Evolutionary conservation across 1,140 invertebrate species (phyloP), one percentile per base, ranked within the genome.

Genomic region (Antheraea pernyi): DNA sequence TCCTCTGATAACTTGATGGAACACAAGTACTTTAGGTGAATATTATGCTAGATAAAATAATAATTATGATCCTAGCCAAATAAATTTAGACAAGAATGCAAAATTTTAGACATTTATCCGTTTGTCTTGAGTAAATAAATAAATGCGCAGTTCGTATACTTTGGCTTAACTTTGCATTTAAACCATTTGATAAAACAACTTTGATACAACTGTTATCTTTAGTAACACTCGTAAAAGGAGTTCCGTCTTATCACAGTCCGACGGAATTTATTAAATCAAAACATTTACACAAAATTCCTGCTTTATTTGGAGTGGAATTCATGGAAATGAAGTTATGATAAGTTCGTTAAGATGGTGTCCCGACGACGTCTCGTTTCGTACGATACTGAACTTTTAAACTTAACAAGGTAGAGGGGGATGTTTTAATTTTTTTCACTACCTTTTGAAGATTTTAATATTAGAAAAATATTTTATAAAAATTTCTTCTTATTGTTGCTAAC

Each of bases 261-360:
- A 59, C 37, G 39, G 59, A 67, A 59, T 70, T 79, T 76, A 80
- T 80, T 75, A 79, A 79, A 79, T 83, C 72, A 80, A 79, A 81
- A 79, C 74, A 76, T 79, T 80, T 74, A 71, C 73, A 73, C 39
- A 68, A 70, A 78, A 78, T 79, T 72, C 72, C 68, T 71, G 71
- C 79, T 74, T 75, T 79, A 76, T 81, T 78, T 73, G 67, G 68
- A 71, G 67, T 75, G 69, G 76, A 76, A 79, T 76, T 83, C 75
- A 75, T 71, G 60, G 79, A 79, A 83, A 80, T 79, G 69, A 83
- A 83, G 73, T 84, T 79, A 76, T 82, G 76, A 78, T 84, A 83
- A 84, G 75, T 84, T 84, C 77, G 76, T 83, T 81, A 83, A 78
- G 73, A 68, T 69, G 75, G 74, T 72, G 65, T 65, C 65, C 71